These are phyloP conservation scores for Ormyrus pomaceus DNA, from an alignment of 2,888 invertebrate species.

Conservation along the genomic window DNA sequence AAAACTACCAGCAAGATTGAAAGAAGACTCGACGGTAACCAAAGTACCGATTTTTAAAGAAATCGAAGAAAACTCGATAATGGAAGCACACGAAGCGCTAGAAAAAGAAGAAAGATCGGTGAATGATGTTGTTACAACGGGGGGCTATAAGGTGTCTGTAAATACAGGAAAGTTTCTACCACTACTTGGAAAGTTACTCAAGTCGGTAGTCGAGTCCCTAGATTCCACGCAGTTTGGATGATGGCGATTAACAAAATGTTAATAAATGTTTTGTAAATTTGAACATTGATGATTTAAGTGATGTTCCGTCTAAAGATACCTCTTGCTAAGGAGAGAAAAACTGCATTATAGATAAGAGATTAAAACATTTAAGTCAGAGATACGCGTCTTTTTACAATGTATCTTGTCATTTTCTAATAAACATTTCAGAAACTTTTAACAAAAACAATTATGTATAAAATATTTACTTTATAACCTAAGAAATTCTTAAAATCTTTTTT, in stretches of 20 bases:
- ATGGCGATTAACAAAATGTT: conserved; percentile 11
- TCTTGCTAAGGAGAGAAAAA: too few relatives aligned
- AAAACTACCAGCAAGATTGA: conserved; percentile 61
- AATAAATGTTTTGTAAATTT: too few relatives aligned
- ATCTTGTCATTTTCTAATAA: too few relatives aligned
- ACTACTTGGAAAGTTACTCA: conserved; percentile 70
- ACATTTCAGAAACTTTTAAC: too few relatives aligned
- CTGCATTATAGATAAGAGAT: too few relatives aligned
- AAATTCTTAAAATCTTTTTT: too few relatives aligned
- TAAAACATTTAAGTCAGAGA: background rate
- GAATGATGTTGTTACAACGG: conserved; percentile 67
- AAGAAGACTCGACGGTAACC: conserved; percentile 58
- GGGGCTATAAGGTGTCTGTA: conserved; percentile 62
- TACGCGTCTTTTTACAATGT: background rate
- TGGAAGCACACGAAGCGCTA: conserved; percentile 1
- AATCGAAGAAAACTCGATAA: conserved; percentile 26
- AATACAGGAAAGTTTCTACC: conserved; percentile 67
- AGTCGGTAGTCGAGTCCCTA: conserved; percentile 70
- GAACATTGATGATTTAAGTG: too few relatives aligned
- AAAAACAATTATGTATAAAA: too few relatives aligned
- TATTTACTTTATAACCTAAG: too few relatives aligned
- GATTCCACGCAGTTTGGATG: conserved; percentile 70
- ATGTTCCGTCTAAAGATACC: too few relatives aligned
- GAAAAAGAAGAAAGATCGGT: conserved; percentile 57
- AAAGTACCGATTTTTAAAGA: conserved; percentile 59